Evolutionary conservation across 2,888 invertebrate species (phyloP), one percentile per base, ranked within the genome.

Genomic region (Dryomyza anilis): DNA sequence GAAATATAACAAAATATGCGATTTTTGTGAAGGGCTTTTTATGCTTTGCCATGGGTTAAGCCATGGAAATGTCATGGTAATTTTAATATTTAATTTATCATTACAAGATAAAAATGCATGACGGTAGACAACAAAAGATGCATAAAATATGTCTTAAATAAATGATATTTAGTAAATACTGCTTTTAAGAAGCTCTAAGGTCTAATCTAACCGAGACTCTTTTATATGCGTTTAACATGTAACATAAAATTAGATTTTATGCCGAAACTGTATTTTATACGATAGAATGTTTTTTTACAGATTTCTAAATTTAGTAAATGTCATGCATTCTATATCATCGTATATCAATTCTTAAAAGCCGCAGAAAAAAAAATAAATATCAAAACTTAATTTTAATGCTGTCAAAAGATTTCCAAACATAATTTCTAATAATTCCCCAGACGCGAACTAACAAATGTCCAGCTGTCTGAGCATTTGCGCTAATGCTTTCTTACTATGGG

Each of bases 21-120:
- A 39, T 46, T 16, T 30, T 33, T 60, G 48, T 50, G 33, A 36
- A 48, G 29, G n/a, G n/a, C 16, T 57, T 25, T 25, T 57, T 43
- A n/a, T 43, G 25, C 25, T 43, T 43, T 45, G 43, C 39, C 29
- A 16, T 45, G 16, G 2, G n/a, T n/a, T n/a, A n/a, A 29, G n/a
- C n/a, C 19, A 39, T 48, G 46, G 48, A 53, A 52, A 63, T 63
- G 63, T 63, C 55, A 62, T 53, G 36, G 36, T 45, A 53, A 62
- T 62, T 55, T 63, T 43, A 46, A 56, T 56, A 56, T 56, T 63
- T 55, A 56, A 55, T 63, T 55, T 63, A 56, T 63, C 62, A 62
- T 62, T 36, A 53, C 30, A 23, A 8, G 25, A 43, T 36, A n/a
- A 25, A 3, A 43, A 7, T 43, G 43, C 5, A 19, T 16, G 16